These are phyloP conservation scores for Indicator maculatus DNA, from an alignment of 2,113 vertebrate species.

Conservation along the genomic window DNA sequence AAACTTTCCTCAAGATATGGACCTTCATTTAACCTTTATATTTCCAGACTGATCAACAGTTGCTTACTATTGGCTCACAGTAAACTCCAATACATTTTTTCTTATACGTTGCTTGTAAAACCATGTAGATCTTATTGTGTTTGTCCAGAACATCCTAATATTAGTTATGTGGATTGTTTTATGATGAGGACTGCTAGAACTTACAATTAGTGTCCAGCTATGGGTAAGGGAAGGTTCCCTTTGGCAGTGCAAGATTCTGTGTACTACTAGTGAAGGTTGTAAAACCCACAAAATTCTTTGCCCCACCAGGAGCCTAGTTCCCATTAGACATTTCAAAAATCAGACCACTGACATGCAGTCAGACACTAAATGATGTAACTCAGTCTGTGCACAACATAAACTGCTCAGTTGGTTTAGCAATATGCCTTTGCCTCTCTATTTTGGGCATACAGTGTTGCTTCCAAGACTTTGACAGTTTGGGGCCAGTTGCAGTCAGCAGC, in stretches of 20 bases:
- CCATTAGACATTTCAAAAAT: not conserved
- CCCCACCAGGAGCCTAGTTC: not conserved
- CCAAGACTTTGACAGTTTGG: slow-evolving; percentile 32
- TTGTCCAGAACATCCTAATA: not conserved
- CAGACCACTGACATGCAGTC: not conserved
- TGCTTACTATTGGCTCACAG: not conserved
- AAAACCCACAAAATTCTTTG: not conserved
- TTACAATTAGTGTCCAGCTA: not conserved
- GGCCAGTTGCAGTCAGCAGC: not conserved
- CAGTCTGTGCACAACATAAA: not conserved
- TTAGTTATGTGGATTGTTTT: not conserved
- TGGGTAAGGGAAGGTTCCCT: not conserved
- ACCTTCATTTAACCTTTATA: not conserved
- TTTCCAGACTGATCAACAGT: not conserved
- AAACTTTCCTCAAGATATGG: not conserved
- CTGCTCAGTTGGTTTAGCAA: not conserved
- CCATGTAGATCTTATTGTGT: not conserved
- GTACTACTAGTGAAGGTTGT: not conserved
- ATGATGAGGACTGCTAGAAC: not conserved
- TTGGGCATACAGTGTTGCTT: not conserved
- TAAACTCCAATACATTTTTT: not conserved
- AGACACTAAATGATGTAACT: not conserved
- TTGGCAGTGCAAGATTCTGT: not conserved
- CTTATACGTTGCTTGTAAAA: not conserved
- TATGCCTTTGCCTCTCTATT: slow-evolving; percentile 8